A percentile compares a stretch with the other conserved stretches of the same genome.
Evolutionary conservation across 2,797 vertebrate species (phyloP).

Genomic region (Rachycentron canadum): DNA sequence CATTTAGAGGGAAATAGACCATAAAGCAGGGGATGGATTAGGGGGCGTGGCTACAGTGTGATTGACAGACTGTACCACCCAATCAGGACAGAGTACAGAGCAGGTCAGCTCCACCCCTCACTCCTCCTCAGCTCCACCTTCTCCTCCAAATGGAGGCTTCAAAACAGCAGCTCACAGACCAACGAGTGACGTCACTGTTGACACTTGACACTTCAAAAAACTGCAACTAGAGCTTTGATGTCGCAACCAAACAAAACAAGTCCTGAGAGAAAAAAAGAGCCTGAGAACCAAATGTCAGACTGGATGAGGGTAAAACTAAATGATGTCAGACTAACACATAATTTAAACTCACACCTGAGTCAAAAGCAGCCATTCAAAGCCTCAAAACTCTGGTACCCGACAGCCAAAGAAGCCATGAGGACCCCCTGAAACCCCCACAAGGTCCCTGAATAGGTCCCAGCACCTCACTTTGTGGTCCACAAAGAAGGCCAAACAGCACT

Average conservation of each 20-base stretch:
- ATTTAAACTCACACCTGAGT: neutral
- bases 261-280: neutral
- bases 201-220: too few relatives aligned
- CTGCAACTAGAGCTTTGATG: neutral
- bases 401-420: constrained; percentile 1
- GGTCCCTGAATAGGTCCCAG: constrained; percentile 6
- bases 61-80: too few relatives aligned
- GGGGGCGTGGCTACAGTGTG: too few relatives aligned
- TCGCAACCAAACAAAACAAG: neutral
- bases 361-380: neutral
- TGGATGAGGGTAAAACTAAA: neutral
- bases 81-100: too few relatives aligned
- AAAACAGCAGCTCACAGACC: too few relatives aligned
- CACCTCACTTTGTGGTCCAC: constrained; percentile 1
- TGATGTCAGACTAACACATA: neutral
- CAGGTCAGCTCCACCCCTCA: too few relatives aligned
- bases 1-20: too few relatives aligned
- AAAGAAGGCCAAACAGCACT: constrained; percentile 12
- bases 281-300: neutral
- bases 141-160: too few relatives aligned
- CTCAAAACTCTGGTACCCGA: neutral
- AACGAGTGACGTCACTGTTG: too few relatives aligned
- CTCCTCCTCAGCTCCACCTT: too few relatives aligned
- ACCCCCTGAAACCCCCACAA: neutral
- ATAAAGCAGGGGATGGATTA: too few relatives aligned